These are phyloP conservation scores for Galerucella nymphaeae DNA, from an alignment of 2,888 invertebrate genomes.

Conservation along the genomic window DNA sequence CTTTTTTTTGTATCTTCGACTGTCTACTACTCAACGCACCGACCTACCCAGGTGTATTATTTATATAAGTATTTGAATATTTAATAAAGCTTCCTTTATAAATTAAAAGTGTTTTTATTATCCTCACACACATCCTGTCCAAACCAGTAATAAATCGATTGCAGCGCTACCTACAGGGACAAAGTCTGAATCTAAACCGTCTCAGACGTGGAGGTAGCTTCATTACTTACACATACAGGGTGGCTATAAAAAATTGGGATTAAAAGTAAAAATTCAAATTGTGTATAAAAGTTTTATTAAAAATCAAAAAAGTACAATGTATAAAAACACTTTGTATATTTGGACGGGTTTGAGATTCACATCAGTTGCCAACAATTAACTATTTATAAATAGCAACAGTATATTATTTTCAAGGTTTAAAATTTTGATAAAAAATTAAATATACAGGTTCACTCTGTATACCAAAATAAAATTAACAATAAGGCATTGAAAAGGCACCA, in stretches of 20 bases:
- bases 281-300: neutral
- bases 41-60: constrained; percentile 62
- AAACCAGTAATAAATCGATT: too few species aligned
- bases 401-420: neutral
- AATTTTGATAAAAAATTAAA: neutral
- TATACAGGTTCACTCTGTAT: neutral
- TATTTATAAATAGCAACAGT: neutral
- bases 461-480: too few species aligned
- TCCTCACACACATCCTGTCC: too few species aligned
- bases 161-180: too few species aligned
- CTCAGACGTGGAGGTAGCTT: too few species aligned
- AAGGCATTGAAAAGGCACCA: too few species aligned
- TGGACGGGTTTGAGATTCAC: constrained; percentile 7
- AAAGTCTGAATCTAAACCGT: too few species aligned
- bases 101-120: constrained; percentile 49
- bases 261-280: neutral
- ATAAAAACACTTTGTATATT: constrained; percentile 6
- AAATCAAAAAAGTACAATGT: constrained; percentile 3
- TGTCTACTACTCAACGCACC: constrained; percentile 62
- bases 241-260: too few species aligned
- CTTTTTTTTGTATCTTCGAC: constrained; percentile 50
- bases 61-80: constrained; percentile 66
- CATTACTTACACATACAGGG: too few species aligned
- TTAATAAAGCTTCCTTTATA: constrained; percentile 66
- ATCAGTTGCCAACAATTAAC: neutral